Evolutionary conservation across 2,797 vertebrate species (phyloP).

Genomic region (Clarias fuscus): DNA sequence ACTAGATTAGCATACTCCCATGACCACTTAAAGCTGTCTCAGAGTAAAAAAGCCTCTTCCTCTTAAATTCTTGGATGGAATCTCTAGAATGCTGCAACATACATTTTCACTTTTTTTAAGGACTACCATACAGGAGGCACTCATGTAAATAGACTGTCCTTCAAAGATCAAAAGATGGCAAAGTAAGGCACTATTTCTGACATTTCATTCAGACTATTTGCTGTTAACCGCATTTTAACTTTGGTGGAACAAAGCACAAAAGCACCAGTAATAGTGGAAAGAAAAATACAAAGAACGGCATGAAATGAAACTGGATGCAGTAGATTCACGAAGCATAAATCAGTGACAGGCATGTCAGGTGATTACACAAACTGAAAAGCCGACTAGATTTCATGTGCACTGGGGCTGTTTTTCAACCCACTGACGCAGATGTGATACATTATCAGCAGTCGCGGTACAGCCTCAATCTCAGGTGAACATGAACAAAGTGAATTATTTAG

Average conservation of each 20-base stretch:
- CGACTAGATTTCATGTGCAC: not conserved
- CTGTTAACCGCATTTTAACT: not conserved
- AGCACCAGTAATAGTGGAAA: not conserved
- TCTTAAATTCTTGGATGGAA: not conserved
- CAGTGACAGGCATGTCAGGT: conserved; percentile 16
- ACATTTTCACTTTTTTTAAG: not conserved
- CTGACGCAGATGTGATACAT: not conserved
- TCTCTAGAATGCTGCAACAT: not conserved
- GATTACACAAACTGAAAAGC: conserved; percentile 11
- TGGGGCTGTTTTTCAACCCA: not conserved
- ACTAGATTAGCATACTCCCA: not conserved
- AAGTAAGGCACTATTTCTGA: not conserved
- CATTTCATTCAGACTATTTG: not conserved
- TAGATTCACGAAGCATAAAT: conserved; percentile 6
- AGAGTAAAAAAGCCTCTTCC: not conserved
- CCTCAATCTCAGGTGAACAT: not conserved
- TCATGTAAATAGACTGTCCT: not conserved
- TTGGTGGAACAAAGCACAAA: not conserved
- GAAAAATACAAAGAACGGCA: not conserved
- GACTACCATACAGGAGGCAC: not conserved
- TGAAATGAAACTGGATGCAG: not conserved
- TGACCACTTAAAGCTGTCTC: not conserved
- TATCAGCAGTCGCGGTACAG: not conserved
- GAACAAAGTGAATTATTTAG: conserved; percentile 6
- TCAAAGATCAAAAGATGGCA: not conserved